phyloP scores from a whole-genome alignment of 30 jellyfish, hydroid and myxozoan genomes.

The Chrysaora quinquecirrha region DNA sequence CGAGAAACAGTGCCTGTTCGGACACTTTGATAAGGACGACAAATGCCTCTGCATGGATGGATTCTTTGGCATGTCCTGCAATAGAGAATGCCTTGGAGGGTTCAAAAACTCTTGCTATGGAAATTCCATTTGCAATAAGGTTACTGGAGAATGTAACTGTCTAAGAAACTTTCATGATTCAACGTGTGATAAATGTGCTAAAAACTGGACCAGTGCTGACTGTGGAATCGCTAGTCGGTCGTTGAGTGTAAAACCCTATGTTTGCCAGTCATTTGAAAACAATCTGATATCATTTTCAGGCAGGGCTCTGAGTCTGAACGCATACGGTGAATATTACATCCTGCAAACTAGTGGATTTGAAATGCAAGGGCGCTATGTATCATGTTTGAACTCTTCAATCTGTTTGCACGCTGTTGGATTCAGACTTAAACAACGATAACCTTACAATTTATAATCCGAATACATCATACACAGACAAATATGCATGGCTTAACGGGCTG shows the following conservation, averaged over 20 bases:
- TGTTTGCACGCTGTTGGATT: constrained; percentile 60
- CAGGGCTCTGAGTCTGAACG: neutral
- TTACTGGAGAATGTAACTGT: constrained; percentile 49
- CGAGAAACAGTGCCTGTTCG: constrained; percentile 26
- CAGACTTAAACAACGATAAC: constrained; percentile 7
- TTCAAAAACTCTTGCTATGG: constrained; percentile 49
- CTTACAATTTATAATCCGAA: constrained; percentile 60
- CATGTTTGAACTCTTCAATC: constrained; percentile 30
- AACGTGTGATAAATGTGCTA: constrained; percentile 35
- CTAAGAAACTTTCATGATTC: constrained; percentile 13
- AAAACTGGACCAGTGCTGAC: constrained; percentile 53
- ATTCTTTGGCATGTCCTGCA: constrained; percentile 43
- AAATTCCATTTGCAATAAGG: constrained; percentile 35
- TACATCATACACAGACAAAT: constrained; percentile 10
- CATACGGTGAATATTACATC: constrained; percentile 41
- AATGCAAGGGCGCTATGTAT: constrained; percentile 42
- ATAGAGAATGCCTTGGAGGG: constrained; percentile 56
- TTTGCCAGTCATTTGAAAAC: constrained; percentile 50
- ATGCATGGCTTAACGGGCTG: constrained; percentile 18
- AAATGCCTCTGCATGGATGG: constrained; percentile 39
- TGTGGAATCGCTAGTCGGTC: constrained; percentile 29
- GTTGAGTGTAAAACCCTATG: constrained; percentile 16
- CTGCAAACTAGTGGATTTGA: constrained; percentile 6
- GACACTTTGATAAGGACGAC: constrained; percentile 18
- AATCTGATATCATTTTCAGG: constrained; percentile 35